Base-by-base conservation (phyloP, 2,888 invertebrate genomes). In the Pachliopta kotzebuea region DNA sequence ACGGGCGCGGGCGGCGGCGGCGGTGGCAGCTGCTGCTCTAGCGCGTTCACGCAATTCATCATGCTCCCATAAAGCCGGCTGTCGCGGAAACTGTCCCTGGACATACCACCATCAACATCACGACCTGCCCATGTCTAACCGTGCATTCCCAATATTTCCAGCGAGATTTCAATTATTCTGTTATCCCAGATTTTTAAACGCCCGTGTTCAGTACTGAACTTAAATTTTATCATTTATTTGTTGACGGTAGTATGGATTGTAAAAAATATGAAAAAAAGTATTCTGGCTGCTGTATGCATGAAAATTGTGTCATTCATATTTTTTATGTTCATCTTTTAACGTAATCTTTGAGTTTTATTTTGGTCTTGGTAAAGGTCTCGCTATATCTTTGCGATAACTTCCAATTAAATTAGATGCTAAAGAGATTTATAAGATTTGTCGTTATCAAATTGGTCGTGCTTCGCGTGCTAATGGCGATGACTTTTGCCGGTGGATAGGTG, bases 21-120 rank as follows among this genome's bases (percentile, higher is more conserved):
- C 80, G 95, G 95, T 82, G 96, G 96, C 92, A 96, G 94, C 93
- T 96, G 96, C 85, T 96, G 96, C 92, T 97, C 97, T 93, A 96
- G 94, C 84, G 96, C 96, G 94, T 97, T 97, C 92, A 97, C 96
- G 94, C 97, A 97, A 95, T 97, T 97, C 95, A 97, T 95, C 96
- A 97, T 97, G 95, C 97, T 97, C 95, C 97, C 97, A 92, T 97
- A 97, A 89, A 97, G 94, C 89, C 96, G 95, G 94, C 96, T 96
- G 93, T 97, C 97, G 90, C 96, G 96, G 92, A 96, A 95, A 93
- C 96, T 96, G 94, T 95, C 95, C 95, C 96, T 96, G 93, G 69
- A 72, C 73, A 76, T 65, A 75, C 68, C 72, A 70, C 69, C 74
- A 70, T 64, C 67, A 69, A 63, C 62, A 63, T 70, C 70, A 70